Base-by-base conservation (phyloP, 2,113 vertebrate genomes). In the Falco punctatus region DNA sequence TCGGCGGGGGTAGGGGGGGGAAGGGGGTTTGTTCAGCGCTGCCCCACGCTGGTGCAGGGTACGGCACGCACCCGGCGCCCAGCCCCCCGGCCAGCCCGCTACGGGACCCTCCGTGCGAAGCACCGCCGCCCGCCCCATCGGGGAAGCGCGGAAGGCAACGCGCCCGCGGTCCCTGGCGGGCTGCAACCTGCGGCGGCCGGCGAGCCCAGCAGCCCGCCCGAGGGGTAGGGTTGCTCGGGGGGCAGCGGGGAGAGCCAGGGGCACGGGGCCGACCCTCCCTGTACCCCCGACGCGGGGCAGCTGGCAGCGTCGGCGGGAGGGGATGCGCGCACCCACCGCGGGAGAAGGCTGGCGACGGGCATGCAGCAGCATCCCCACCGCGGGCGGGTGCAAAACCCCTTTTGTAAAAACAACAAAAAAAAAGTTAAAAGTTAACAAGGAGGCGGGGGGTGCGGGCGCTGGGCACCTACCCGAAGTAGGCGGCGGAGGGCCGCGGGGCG, bases 401-500 rank as follows among this genome's bases (percentile, higher is more conserved):
- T 10, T 32, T 6, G 48, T 49, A 30, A 26, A 14, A 46, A 19
- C 4, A 19, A 15, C 46, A 19, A 4, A 11, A 48, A 8, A 28
- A 21, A 7, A n/a, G 46, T 4, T 7, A 57, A 28, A 69, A 78
- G 48, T 48, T 71, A 1, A 11, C 15, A 5, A 30, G 26, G 22
- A 5, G 3, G 22, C 35, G 46, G 10, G 13, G 18, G 11, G 30
- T 4, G 30, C 52, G 13, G 28, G n/a, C 21, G 5, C 28, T 35
- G 55, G 35, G 35, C 80, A 92, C 94, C 96, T 98, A 99, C 99
- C 99, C 99, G 97, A 99, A 99, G 97, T 99, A 99, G 54, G 99
- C 98, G 91, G 98, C 96, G 94, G 98, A 96, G 62, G 98, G 98
- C 97, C 98, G 98, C 81, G 98, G 98, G 94, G 98, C 92, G 98